phyloP scores from a whole-genome alignment of 2,797 vertebrate genomes.

The Dicrostonyx torquatus region DNA sequence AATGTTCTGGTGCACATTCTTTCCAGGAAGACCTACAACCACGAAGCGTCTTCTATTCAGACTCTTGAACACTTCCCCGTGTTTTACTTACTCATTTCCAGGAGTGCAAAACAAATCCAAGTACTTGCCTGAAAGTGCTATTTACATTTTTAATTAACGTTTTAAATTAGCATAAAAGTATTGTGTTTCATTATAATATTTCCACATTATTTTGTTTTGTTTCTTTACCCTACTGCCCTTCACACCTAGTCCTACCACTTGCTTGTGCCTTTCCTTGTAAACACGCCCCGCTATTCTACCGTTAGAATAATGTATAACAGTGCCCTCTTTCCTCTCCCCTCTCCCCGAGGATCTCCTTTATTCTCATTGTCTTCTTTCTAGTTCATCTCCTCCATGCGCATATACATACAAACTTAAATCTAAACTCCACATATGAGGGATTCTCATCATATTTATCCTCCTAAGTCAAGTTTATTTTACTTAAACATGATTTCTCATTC shows the following conservation, averaged over 20 bases:
- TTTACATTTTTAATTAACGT: neutral
- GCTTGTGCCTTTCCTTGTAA: neutral
- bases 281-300: neutral
- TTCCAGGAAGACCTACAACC: neutral
- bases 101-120: neutral
- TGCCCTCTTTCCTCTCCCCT: neutral
- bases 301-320: neutral
- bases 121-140: neutral
- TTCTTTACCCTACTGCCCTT: neutral
- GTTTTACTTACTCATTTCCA: neutral
- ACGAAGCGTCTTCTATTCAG: neutral
- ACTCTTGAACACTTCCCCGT: neutral
- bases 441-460: neutral
- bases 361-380: neutral
- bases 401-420: neutral
- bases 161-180: neutral
- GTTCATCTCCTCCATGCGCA: neutral
- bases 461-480: neutral
- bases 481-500: neutral
- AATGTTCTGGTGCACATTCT: neutral
- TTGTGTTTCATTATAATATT: neutral
- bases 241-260: neutral
- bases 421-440: neutral
- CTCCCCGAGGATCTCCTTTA: neutral
- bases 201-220: neutral